Base-by-base conservation (phyloP, 2,797 vertebrate genomes). In the Rhinatrema bivittatum region DNA sequence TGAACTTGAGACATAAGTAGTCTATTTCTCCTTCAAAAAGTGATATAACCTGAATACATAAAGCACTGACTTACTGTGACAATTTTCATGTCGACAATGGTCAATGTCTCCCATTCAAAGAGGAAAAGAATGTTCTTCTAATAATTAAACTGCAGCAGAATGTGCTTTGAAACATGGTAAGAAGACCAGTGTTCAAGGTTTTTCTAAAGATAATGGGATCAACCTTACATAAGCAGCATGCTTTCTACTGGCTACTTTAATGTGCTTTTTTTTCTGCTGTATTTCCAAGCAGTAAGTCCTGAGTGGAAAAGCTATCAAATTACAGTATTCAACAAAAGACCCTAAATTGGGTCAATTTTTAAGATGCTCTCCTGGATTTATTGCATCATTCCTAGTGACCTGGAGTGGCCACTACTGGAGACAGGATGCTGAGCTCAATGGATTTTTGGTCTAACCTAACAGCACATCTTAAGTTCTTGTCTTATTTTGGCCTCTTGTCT, bases 101-200 rank as follows among this genome's bases (percentile, higher is more conserved):
- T n/a, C n/a, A n/a, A 2, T 1, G 25, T 3, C 26, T 31, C 24
- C 16, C 9, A 10, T n/a, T 24, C 27, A 28, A 0, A 36, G 27
- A 38, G 32, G 13, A 37, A 25, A 9, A 38, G n/a, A 4, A 5
- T 2, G 5, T 10, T 42, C 25, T 0, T 34, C 52, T 46, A 57
- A 59, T 43, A n/a, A 13, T 1, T 2, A 36, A 27, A 10, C n/a
- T 30, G 32, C 36, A 58, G 53, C 56, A 2, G 30, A n/a, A n/a
- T n/a, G n/a, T n/a, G n/a, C n/a, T n/a, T n/a, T n/a, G n/a, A 29
- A 58, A 57, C 36, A 19, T 9, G 33, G 30, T 4, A 66, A 42
- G 19, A 40, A 49, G 37, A 36, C 27, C 12, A 14, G 25, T 2
- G 37, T 24, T 2, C 32, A 10, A 25, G 8, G 0, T 16, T 9